Conservation (phyloP, 1,140 invertebrate genomes). For the Cydia splendana region DNA sequence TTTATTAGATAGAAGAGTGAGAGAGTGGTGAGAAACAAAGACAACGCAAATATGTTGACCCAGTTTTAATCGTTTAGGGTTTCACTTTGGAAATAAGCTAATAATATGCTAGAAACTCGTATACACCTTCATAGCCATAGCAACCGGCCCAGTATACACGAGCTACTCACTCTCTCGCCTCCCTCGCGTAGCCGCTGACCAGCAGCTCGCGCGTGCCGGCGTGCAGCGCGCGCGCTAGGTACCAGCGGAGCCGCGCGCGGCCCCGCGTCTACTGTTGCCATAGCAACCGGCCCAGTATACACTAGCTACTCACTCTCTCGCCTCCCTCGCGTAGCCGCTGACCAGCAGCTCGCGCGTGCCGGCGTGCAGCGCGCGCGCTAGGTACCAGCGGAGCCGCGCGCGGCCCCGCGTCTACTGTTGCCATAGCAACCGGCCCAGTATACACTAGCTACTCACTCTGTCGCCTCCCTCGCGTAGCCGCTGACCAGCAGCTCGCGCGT, state of each 20-base stretch:
- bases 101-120: too few species aligned
- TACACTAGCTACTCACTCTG: constrained; percentile 42
- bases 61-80: too few species aligned
- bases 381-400: not conserved
- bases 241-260: not conserved
- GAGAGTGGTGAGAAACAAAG: too few species aligned
- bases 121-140: too few species aligned
- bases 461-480: constrained; percentile 49
- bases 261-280: constrained; percentile 50
- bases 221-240: not conserved
- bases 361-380: not conserved
- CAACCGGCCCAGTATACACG: too few species aligned
- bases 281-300: constrained; percentile 27
- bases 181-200: constrained; percentile 20
- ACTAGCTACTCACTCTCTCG: not conserved
- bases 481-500: constrained; percentile 49
- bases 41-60: too few species aligned
- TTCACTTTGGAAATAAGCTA: too few species aligned
- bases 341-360: not conserved
- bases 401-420: constrained; percentile 18
- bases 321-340: constrained; percentile 12
- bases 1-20: too few species aligned
- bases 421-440: not conserved
- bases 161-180: constrained; percentile 45
- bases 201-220: not conserved